These are phyloP conservation scores for Channallabes apus DNA, from an alignment of 2,797 vertebrate genomes.

Conservation along the genomic window DNA sequence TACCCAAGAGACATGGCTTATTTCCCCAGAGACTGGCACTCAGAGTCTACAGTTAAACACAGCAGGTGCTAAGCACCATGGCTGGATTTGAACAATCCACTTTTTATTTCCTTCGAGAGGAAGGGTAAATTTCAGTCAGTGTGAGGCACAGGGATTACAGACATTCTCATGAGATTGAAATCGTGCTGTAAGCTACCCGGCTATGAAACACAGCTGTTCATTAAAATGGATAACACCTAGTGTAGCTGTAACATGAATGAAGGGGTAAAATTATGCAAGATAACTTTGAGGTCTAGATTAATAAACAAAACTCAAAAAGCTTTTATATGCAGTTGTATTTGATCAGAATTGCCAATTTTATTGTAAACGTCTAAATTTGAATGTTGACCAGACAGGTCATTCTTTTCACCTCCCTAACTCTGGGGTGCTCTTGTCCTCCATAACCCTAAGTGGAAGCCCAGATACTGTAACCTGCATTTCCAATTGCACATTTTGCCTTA, in stretches of 20 bases:
- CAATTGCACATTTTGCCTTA: not conserved
- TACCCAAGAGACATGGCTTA: conserved; percentile 60
- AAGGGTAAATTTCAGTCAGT: conserved; percentile 62
- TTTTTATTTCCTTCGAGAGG: conserved; percentile 69
- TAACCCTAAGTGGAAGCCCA: not conserved
- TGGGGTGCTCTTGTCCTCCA: not conserved
- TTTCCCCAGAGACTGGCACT: conserved; percentile 61
- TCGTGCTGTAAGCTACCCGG: not conserved
- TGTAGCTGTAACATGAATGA: not conserved
- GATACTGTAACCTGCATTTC: not conserved
- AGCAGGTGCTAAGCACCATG: conserved; percentile 37
- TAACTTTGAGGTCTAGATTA: not conserved
- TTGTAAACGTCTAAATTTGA: not conserved
- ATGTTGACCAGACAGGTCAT: not conserved
- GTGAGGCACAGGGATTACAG: conserved; percentile 33
- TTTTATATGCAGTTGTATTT: not conserved
- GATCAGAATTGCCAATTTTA: not conserved
- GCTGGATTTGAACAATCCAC: conserved; percentile 60
- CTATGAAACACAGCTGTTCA: conserved; percentile 13
- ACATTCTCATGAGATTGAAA: conserved; percentile 25
- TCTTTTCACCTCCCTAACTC: not conserved
- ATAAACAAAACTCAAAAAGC: not conserved
- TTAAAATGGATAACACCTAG: not conserved
- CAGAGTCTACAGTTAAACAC: conserved; percentile 62
- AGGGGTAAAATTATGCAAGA: not conserved